phyloP scores from a whole-genome alignment of 1,140 invertebrate species.

The Proctacanthus coquilletti region DNA sequence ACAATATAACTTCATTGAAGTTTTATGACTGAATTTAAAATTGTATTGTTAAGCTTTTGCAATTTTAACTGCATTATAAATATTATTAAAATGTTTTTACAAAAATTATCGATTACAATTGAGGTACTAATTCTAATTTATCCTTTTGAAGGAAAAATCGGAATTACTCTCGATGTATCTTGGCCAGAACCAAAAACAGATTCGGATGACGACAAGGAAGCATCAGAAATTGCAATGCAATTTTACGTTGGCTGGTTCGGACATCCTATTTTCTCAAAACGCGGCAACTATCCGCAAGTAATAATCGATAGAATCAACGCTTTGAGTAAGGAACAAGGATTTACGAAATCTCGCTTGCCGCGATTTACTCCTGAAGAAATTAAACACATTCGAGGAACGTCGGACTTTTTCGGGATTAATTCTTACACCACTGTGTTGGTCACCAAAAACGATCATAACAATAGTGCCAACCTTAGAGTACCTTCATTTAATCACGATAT shows the following conservation, averaged over 20 bases:
- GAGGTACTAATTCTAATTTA: too few relatives aligned
- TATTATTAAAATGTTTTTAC: too few relatives aligned
- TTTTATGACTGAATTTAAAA: too few relatives aligned
- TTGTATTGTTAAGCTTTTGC: too few relatives aligned
- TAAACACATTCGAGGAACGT: slow-evolving; percentile 36
- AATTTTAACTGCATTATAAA: too few relatives aligned
- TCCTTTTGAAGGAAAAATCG: slow-evolving; percentile 38
- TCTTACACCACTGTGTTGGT: slow-evolving; percentile 37
- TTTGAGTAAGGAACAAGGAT: slow-evolving; percentile 41
- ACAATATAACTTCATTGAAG: too few relatives aligned
- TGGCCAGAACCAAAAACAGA: slow-evolving; percentile 43
- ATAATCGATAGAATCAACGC: slow-evolving; percentile 38
- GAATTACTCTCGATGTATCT: slow-evolving; percentile 41
- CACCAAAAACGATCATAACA: slow-evolving; percentile 26
- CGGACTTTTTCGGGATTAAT: slow-evolving; percentile 46
- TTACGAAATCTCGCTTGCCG: slow-evolving; percentile 37
- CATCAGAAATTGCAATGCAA: slow-evolving; percentile 35
- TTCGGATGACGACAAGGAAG: slow-evolving; percentile 33
- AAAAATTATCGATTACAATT: too few relatives aligned
- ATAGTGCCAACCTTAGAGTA: slow-evolving; percentile 25
- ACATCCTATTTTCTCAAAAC: slow-evolving; percentile 41
- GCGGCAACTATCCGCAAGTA: slow-evolving; percentile 44
- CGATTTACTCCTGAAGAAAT: slow-evolving; percentile 44
- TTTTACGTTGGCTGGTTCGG: slow-evolving; percentile 42
- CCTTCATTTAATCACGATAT: slow-evolving; percentile 37